Evolutionary conservation across 1,140 invertebrate species (phyloP), one percentile per base, ranked within the genome.

Genomic region (Mylabris phalerata): DNA sequence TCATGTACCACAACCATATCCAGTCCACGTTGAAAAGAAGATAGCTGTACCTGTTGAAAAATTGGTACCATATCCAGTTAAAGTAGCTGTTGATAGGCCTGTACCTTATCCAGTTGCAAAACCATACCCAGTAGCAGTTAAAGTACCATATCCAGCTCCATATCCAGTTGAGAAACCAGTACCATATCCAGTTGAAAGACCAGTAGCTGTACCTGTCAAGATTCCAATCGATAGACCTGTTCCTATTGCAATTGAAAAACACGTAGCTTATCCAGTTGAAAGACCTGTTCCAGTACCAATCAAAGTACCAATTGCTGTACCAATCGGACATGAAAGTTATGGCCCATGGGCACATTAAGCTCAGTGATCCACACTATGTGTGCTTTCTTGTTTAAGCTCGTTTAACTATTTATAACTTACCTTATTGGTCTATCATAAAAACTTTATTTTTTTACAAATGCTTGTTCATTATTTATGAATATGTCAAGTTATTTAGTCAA

Each of bases 61-160:
- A 69, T 79, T 81, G 58, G 77, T 86, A 2, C 80, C 80, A 42
- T 82, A 83, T 58, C 84, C 86, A 55, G 85, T 87, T 1, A 84
- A 88, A 71, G 82, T 88, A 6, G 80, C 79, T 6, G 84, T 87
- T 6, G 83, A 86, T 61, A 79, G 83, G 55, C 84, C 84, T 3
- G 77, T 80, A 27, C 82, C 83, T 24, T 82, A 82, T 70, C 80
- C 76, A 48, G 79, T 82, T 19, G 80, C 82, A 59, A 82, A 77
- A 27, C 82, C 82, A 10, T 78, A 78, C 61, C 82, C 82, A 11
- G 81, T 83, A 9, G 78, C 82, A 67, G 81, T 85, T 26, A 79
- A 75, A 41, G 83, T 86, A 10, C 42, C 83, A 72, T 84, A 88
- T 32, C 83, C 84, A 5, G 77, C 83, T 59, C 84, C 83, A 32